Evolutionary conservation across 2,797 vertebrate genomes (phyloP).

Genomic region (Notoglanidium macrostoma): DNA sequence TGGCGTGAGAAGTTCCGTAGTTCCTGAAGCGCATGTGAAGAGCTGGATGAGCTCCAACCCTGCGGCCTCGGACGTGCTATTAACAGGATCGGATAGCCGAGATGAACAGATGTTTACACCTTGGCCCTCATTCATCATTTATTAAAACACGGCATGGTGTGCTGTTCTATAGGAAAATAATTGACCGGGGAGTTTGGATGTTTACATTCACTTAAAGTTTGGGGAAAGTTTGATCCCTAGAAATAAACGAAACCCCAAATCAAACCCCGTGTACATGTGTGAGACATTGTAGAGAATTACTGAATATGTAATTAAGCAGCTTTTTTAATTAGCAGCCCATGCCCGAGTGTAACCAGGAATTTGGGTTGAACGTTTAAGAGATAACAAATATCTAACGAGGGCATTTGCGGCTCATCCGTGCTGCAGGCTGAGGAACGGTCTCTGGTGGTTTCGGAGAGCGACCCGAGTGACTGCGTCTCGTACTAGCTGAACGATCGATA

Average conservation of each 20-base stretch:
- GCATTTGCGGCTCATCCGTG: neutral
- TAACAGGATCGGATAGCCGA: neutral
- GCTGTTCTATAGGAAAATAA: constrained; percentile 5
- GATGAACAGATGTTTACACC: constrained; percentile 24
- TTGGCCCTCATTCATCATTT: neutral
- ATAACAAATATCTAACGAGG: neutral
- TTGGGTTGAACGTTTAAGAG: neutral
- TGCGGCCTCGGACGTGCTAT: neutral
- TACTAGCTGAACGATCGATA: neutral
- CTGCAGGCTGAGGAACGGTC: neutral
- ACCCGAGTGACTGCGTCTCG: neutral
- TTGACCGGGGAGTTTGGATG: neutral
- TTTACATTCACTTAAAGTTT: neutral
- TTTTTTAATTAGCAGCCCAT: neutral
- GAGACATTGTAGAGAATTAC: neutral
- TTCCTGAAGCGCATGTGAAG: neutral
- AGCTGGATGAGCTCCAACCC: constrained; percentile 16
- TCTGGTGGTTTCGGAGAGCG: neutral
- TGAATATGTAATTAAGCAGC: neutral
- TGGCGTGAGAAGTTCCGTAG: neutral
- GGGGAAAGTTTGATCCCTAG: no score
- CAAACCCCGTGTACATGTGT: neutral
- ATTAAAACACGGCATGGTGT: neutral
- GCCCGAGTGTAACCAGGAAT: neutral
- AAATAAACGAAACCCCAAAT: neutral